phyloP scores from a whole-genome alignment of 2,888 invertebrate genomes.

The Margaritifera margaritifera region DNA sequence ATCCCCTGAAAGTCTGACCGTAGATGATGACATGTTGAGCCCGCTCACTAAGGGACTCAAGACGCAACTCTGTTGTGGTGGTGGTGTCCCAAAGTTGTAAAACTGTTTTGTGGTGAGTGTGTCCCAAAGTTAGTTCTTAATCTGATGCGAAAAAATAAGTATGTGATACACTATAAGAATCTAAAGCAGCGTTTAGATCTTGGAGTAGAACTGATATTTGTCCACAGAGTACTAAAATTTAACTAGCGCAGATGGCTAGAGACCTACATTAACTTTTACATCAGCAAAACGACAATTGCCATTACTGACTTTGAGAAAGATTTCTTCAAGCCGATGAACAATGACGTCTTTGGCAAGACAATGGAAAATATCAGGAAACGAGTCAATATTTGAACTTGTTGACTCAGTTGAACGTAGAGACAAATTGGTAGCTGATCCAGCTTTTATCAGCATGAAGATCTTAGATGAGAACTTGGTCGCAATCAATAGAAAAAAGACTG shows the following conservation, averaged over 20 bases:
- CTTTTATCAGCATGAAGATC: too few relatives aligned
- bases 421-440: too few relatives aligned
- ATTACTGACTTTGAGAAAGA: constrained; percentile 66
- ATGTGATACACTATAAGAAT: constrained; percentile 66
- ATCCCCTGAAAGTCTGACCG: constrained; percentile 45
- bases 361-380: too few relatives aligned
- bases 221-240: constrained; percentile 66
- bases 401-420: too few relatives aligned
- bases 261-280: constrained; percentile 61
- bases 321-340: constrained; percentile 54
- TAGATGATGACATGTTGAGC: too few relatives aligned
- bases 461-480: too few relatives aligned
- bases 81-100: too few relatives aligned
- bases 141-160: constrained; percentile 41
- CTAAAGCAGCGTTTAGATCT: constrained; percentile 58
- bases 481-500: too few relatives aligned
- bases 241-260: constrained; percentile 62
- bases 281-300: constrained; percentile 42
- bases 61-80: too few relatives aligned
- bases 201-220: constrained; percentile 51
- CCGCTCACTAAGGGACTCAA: too few relatives aligned
- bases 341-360: constrained; percentile 45
- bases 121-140: constrained; percentile 44
- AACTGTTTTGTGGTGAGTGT: too few relatives aligned
- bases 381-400: too few relatives aligned